A percentile compares a stretch with the other conserved stretches of the same genome.
phyloP scores from a whole-genome alignment of 2,888 invertebrate species.

The Aleiodes leptofemur region DNA sequence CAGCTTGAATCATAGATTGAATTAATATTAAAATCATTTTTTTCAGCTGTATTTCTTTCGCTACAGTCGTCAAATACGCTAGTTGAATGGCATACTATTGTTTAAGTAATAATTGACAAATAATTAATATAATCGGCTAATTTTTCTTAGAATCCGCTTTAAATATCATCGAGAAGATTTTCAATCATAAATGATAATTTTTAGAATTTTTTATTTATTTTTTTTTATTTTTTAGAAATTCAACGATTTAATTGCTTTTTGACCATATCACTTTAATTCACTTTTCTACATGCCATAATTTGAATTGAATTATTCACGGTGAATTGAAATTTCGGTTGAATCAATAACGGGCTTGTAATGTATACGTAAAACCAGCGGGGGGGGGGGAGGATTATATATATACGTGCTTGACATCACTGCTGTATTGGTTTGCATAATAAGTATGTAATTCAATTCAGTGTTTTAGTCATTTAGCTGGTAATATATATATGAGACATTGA shows the following conservation, averaged over 20 bases:
- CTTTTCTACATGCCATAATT: background rate
- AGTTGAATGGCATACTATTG: no score
- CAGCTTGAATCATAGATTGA: no score
- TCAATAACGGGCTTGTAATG: constrained; percentile 34
- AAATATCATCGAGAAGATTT: no score
- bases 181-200: background rate
- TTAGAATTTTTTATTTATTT: background rate
- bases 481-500: background rate
- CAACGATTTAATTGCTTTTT: no score
- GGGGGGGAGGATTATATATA: background rate
- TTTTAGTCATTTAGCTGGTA: constrained; percentile 18
- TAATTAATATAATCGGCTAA: no score
- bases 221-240: no score
- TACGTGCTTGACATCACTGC: constrained; percentile 28
- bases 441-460: constrained; percentile 29
- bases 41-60: no score
- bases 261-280: background rate
- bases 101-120: no score
- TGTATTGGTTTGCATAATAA: constrained; percentile 27
- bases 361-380: constrained; percentile 20
- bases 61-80: no score
- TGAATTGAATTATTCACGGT: constrained; percentile 24
- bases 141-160: no score
- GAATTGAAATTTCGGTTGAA: constrained; percentile 24
- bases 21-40: no score